These are phyloP conservation scores for Icerya purchasi DNA, from an alignment of 2,888 invertebrate genomes.

Conservation along the genomic window DNA sequence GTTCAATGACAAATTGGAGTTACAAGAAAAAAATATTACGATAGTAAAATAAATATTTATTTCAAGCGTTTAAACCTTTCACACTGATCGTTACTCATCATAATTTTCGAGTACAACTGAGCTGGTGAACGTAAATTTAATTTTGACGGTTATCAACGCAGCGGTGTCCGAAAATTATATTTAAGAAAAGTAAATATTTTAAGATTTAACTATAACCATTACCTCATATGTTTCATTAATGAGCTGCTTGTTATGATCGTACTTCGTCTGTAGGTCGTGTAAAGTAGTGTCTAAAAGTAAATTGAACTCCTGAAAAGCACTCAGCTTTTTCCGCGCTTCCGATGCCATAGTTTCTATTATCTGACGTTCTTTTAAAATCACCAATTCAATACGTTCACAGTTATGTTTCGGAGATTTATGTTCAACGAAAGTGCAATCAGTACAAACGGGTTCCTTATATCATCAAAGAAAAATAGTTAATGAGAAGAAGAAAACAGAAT, in stretches of 20 bases:
- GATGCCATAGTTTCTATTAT: slow-evolving; percentile 51
- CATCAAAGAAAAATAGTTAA: no score
- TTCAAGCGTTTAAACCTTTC: no score
- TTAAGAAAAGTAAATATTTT: not conserved
- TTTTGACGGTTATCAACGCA: no score
- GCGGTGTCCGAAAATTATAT: no score
- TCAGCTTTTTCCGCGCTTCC: slow-evolving; percentile 53
- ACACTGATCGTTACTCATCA: no score
- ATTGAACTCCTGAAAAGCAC: slow-evolving; percentile 52
- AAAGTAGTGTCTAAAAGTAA: slow-evolving; percentile 54
- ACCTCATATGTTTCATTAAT: slow-evolving; percentile 47
- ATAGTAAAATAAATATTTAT: no score
- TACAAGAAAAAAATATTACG: no score
- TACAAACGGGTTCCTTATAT: slow-evolving; percentile 61
- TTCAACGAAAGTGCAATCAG: slow-evolving; percentile 57
- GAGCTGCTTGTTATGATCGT: slow-evolving; percentile 60
- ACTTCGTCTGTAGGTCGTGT: slow-evolving; percentile 66
- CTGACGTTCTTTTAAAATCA: slow-evolving; percentile 52
- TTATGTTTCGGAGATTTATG: slow-evolving; percentile 65
- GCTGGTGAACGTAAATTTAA: no score
- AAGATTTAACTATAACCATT: slow-evolving; percentile 2
- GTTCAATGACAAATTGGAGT: no score
- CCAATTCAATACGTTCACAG: slow-evolving; percentile 58
- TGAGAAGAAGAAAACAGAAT: no score
- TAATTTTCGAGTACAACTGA: no score